Percentiles rank a stretch among this genome's conserved stretches.
Conservation (phyloP, 2,113 vertebrate species). For the Caranx ignobilis region DNA sequence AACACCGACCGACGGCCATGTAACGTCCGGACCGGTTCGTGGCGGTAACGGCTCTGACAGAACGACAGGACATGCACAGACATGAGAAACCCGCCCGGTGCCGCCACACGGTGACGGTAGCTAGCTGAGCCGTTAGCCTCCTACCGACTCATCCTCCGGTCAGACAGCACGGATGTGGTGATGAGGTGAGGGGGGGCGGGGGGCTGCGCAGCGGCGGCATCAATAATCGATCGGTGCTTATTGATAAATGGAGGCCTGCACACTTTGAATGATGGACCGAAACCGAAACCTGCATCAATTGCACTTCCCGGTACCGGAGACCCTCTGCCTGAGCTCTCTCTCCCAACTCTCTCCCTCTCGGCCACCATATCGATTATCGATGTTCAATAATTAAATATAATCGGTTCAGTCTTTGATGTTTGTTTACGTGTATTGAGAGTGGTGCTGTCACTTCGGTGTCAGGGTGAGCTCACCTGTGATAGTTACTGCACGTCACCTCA, state of each 20-base stretch:
- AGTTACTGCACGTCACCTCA: no score
- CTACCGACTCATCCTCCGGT: constrained; percentile 63
- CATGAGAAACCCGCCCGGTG: constrained; percentile 39
- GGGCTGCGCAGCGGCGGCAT: constrained; percentile 62
- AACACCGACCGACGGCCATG: constrained; percentile 39
- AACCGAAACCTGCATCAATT: not conserved
- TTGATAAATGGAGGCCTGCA: constrained; percentile 32
- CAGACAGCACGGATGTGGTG: constrained; percentile 63
- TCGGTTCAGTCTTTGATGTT: no score
- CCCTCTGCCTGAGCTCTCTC: constrained; percentile 7
- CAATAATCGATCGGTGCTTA: constrained; percentile 52
- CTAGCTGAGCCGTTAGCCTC: constrained; percentile 58
- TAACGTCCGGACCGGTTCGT: constrained; percentile 43
- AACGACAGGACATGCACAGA: constrained; percentile 29
- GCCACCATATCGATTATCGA: not conserved
- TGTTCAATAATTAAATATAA: no score
- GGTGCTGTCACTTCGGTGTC: no score
- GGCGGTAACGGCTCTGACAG: constrained; percentile 39
- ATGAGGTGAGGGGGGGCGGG: not conserved
- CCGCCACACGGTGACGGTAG: constrained; percentile 37
- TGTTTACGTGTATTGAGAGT: no score
- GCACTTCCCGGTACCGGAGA: constrained; percentile 28
- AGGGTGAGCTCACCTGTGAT: no score
- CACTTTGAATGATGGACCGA: not conserved
- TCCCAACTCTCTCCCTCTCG: not conserved